Base-by-base conservation (phyloP, 2,797 vertebrate species). In the Coreius guichenoti region DNA sequence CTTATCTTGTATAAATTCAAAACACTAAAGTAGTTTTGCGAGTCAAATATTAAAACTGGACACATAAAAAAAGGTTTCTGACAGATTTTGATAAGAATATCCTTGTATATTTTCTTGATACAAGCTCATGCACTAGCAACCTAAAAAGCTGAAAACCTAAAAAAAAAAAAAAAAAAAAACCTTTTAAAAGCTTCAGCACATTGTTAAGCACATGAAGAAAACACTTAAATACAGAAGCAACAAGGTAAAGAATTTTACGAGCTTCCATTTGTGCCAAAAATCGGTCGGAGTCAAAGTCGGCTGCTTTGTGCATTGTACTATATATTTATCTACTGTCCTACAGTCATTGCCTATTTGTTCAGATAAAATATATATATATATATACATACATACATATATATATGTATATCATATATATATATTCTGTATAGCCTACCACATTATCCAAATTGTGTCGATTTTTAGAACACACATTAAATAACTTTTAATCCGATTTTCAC, bases 311-410 rank as follows among this genome's bases (percentile, higher is more conserved):
- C 45, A 26, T 73, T 73, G n/a, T 17, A 70, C 68, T 47, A 19
- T 19, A 31, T 45, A 31, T 74, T 74, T n/a, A n/a, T n/a, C n/a
- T n/a, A n/a, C n/a, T 74, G 45, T 31, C 26, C 45, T 74, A 73
- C 4, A 49, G 72, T 49, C 4, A 51, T 31, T 49, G 26, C 45
- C 17, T 21, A 7, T 26, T 36, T 76, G 12, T 14, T 56, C 49
- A 36, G 73, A 56, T 56, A 21, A 39, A 9, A 43, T 43, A 43
- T 39, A 39, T 9, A 8, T 39, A 39, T 39, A 39, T 39, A 39
- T 39, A 9, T 39, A 39, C 9, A 39, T 39, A 36, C 9, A 39
- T 39, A 39, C 8, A 39, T 39, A 39, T 39, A 39, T 39, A 39
- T 39, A 39, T 39, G 8, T 39, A 39, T 39, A 39, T 39, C 6